Evolutionary conservation across 2,797 vertebrate genomes (phyloP), one percentile per base, ranked within the genome.

Genomic region (Phalanger gymnotis): DNA sequence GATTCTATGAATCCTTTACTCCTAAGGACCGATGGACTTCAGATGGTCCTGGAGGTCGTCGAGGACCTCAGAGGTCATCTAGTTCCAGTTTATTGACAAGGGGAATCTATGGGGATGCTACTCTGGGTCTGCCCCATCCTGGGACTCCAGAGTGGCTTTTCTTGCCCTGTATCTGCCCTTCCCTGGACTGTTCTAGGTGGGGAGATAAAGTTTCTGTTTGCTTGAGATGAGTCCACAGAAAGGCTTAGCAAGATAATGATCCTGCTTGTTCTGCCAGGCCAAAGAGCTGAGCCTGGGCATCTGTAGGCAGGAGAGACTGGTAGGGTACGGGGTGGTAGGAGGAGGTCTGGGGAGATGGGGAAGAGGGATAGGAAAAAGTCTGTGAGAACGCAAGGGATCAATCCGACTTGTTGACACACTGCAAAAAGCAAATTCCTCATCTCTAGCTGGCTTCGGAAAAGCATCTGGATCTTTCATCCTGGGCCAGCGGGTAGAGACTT

Each of bases 181-280:
- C n/a, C 19, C 66, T 40, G 90, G 22, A 89, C 11, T 94, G 91
- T 91, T 87, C 22, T 54, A 92, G 54, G 92, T 0, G 0, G 90
- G 87, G 95, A 51, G 52, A 81, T 54, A 87, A 95, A 55, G 93
- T 93, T 53, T 95, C 73, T 73, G 1, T 47, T 95, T 96, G 55
- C 95, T 96, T 97, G 97, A 97, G 97, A 94, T 89, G 28, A 34
- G 93, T 53, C 55, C 90, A 94, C 96, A 97, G 98, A 98, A 98
- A 98, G 91, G 92, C 87, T 93, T 0, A 1, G 93, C 57, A 95
- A 87, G 55, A 31, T 53, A 90, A 25, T 5, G 27, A 96, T 25
- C 6, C 95, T 0, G 0, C 95, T 94, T 93, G 92, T 96, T 10
- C 10, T 4, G 87, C 92, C 97, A 94, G 81, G 92, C 96, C 95